Evolutionary conservation across 2,888 invertebrate genomes (phyloP).

Genomic region (Deilephila elpenor): DNA sequence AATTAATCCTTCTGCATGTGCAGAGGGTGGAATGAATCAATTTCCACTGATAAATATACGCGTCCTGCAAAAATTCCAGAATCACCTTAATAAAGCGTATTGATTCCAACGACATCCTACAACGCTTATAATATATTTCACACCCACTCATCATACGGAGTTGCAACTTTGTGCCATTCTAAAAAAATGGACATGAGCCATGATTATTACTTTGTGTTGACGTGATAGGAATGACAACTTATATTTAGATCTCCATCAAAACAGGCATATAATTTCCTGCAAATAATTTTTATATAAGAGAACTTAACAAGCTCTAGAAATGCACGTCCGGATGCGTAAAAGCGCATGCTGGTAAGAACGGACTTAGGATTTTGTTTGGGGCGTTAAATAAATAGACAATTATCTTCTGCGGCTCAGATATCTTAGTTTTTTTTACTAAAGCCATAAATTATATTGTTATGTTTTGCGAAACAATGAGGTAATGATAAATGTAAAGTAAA

Average conservation of each 20-base stretch:
- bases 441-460: too few species aligned
- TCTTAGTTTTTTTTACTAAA: too few species aligned
- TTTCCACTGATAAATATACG: too few species aligned
- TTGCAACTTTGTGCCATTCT: background rate
- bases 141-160: too few species aligned
- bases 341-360: background rate
- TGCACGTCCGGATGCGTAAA: background rate
- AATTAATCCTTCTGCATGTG: too few species aligned
- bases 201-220: background rate
- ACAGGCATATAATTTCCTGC: background rate
- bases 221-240: background rate
- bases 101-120: background rate
- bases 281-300: constrained; percentile 11
- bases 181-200: background rate
- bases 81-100: too few species aligned
- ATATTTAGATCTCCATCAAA: background rate
- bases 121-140: background rate
- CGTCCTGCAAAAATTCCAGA: too few species aligned
- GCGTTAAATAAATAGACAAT: background rate
- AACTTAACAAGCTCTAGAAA: background rate
- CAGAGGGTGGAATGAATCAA: too few species aligned
- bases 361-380: background rate
- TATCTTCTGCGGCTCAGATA: too few species aligned
- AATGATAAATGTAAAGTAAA: background rate
- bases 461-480: background rate